Percentiles rank a stretch among this genome's conserved stretches.
These are phyloP conservation scores for Gonocerus acuteangulatus DNA, from an alignment of 2,888 invertebrate genomes.

Conservation along the genomic window DNA sequence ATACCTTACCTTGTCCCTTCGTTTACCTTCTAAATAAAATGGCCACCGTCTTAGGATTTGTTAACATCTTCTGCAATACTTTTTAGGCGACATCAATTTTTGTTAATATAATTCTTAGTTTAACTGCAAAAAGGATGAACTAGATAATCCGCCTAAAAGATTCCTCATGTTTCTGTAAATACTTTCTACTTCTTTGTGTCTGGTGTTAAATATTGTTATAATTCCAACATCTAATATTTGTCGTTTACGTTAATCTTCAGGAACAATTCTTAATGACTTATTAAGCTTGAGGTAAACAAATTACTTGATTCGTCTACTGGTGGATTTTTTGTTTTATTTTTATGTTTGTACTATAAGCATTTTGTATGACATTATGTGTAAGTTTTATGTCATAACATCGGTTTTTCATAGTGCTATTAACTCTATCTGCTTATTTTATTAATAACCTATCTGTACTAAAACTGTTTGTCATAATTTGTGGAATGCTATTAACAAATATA, in stretches of 20 bases:
- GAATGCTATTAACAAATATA: conserved; percentile 20
- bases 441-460: neutral
- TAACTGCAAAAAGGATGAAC: too few species aligned
- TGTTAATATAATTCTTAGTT: too few species aligned
- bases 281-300: conserved; percentile 7
- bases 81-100: too few species aligned
- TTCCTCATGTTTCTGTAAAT: too few species aligned
- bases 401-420: conserved; percentile 14
- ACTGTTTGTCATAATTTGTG: neutral
- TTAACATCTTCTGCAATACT: too few species aligned
- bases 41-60: too few species aligned
- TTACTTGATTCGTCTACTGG: conserved; percentile 1
- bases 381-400: too few species aligned
- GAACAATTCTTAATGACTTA: conserved; percentile 3
- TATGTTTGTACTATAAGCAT: too few species aligned
- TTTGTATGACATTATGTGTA: neutral
- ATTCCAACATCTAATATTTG: conserved; percentile 20
- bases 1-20: too few species aligned
- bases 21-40: too few species aligned
- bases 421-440: neutral
- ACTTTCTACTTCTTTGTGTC: too few species aligned
- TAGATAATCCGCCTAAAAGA: too few species aligned
- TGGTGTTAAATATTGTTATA: neutral
- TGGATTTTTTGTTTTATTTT: conserved; percentile 1
- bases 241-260: neutral